A percentile compares a stretch with the other conserved stretches of the same genome.
Evolutionary conservation across 2,797 vertebrate genomes (phyloP).

Genomic region (Moxostoma hubbsi): DNA sequence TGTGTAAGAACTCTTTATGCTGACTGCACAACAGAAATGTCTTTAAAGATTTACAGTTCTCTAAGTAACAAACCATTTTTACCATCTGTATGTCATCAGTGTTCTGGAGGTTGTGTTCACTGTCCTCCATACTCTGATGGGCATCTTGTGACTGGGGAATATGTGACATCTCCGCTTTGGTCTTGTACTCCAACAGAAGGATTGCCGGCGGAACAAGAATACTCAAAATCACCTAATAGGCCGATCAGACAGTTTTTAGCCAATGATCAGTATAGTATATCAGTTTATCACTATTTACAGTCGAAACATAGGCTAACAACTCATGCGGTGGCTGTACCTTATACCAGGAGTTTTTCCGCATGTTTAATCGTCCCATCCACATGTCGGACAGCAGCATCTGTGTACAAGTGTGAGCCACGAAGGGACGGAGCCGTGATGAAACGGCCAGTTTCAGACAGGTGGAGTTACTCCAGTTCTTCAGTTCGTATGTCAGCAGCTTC

Average conservation of each 20-base stretch:
- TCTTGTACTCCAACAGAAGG: slow-evolving; percentile 96
- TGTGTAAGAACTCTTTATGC: neutral
- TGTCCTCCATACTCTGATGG: slow-evolving; percentile 98
- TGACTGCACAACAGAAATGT: neutral
- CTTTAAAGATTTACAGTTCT: slow-evolving; percentile 6
- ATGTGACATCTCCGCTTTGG: slow-evolving; percentile 99
- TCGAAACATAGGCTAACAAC: too few relatives aligned
- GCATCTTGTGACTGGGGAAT: slow-evolving; percentile 98
- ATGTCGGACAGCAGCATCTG: slow-evolving; percentile 98
- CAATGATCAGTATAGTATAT: too few relatives aligned
- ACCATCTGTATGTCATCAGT: slow-evolving; percentile 96
- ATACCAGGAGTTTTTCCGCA: slow-evolving; percentile 99
- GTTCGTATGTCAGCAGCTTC: slow-evolving; percentile 97
- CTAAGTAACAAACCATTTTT: neutral
- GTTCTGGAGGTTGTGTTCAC: slow-evolving; percentile 93
- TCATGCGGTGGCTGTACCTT: slow-evolving; percentile 80
- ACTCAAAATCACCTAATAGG: slow-evolving; percentile 91
- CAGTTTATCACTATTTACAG: too few relatives aligned
- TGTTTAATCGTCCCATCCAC: slow-evolving; percentile 99
- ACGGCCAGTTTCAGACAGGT: slow-evolving; percentile 97
- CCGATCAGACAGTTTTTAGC: too few relatives aligned
- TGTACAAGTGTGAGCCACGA: slow-evolving; percentile 97
- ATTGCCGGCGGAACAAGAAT: slow-evolving; percentile 96
- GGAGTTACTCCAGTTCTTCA: slow-evolving; percentile 99
- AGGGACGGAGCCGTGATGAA: slow-evolving; percentile 91